Percentiles rank a stretch among this genome's conserved stretches.
Conservation (phyloP, 30 jellyfish, hydroid and myxozoan species). For the Aurelia sp. region DNA sequence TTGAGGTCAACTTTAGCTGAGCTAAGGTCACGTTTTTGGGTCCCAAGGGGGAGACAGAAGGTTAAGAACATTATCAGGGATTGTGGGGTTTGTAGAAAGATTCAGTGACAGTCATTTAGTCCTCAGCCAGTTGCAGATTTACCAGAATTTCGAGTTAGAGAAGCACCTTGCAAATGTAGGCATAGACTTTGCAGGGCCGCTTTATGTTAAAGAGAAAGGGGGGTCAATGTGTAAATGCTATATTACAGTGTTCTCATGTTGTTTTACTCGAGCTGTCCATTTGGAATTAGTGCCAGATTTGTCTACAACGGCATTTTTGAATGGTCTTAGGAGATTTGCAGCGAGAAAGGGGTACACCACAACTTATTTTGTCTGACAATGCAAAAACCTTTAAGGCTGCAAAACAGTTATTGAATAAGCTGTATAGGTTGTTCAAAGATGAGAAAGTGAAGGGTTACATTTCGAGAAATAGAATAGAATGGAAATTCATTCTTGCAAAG, state of each 20-base stretch:
- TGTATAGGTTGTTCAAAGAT: background rate
- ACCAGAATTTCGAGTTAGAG: slow-evolving; percentile 55
- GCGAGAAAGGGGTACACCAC: slow-evolving; percentile 47
- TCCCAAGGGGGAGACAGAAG: too few relatives aligned
- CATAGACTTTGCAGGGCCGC: too few relatives aligned
- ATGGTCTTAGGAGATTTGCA: slow-evolving; percentile 4
- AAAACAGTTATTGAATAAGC: background rate
- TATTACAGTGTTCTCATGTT: too few relatives aligned
- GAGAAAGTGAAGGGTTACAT: background rate
- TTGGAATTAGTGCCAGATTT: too few relatives aligned
- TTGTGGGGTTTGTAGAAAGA: slow-evolving; percentile 11
- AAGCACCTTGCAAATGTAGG: background rate
- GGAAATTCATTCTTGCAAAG: background rate
- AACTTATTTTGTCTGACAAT: slow-evolving; percentile 31
- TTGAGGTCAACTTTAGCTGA: too few relatives aligned
- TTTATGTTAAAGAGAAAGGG: too few relatives aligned
- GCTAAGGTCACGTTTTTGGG: too few relatives aligned
- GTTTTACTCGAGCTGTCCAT: too few relatives aligned
- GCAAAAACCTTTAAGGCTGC: slow-evolving; percentile 60
- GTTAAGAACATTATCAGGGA: slow-evolving; percentile 8
- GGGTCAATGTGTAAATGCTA: too few relatives aligned
- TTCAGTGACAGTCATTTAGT: background rate
- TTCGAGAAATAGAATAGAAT: background rate
- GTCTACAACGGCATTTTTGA: too few relatives aligned
- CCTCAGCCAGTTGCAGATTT: slow-evolving; percentile 31